A percentile compares a stretch with the other conserved stretches of the same genome.
phyloP scores from a whole-genome alignment of 2,797 vertebrate genomes.

The Spea hammondii region DNA sequence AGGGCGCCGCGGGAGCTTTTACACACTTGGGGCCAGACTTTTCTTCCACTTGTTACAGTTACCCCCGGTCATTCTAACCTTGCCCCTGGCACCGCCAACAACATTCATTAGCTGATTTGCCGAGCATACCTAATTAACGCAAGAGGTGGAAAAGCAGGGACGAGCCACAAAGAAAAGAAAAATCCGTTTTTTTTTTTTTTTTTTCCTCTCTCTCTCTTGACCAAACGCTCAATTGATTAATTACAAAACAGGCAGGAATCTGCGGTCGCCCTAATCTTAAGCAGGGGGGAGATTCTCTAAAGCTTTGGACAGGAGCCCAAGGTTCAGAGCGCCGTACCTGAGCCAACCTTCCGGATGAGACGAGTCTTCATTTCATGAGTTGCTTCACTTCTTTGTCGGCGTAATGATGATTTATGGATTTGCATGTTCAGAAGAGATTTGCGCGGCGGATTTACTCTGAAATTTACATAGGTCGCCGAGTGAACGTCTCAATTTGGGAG shows the following conservation, averaged over 20 bases:
- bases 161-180: not conserved
- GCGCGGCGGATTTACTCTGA: conserved; percentile 60
- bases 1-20: not conserved
- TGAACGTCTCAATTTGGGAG: conserved; percentile 60
- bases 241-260: conserved; percentile 32
- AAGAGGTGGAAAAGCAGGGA: conserved; percentile 36
- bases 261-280: conserved; percentile 10
- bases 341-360: conserved; percentile 56
- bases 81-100: conserved; percentile 30
- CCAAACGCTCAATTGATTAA: conserved; percentile 39
- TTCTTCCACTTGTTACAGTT: conserved; percentile 30
- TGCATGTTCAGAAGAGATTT: conserved; percentile 61
- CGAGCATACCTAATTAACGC: conserved; percentile 17
- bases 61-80: conserved; percentile 15
- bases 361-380: conserved; percentile 62
- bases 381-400: conserved; percentile 62
- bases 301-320: conserved; percentile 59
- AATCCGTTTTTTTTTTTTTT: conserved; percentile 2
- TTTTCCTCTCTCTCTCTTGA: conserved; percentile 26
- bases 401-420: conserved; percentile 67
- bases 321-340: conserved; percentile 62
- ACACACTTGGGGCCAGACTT: not conserved
- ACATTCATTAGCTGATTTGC: conserved; percentile 6
- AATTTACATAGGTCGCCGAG: conserved; percentile 56
- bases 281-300: conserved; percentile 53